phyloP scores from a whole-genome alignment of 1,140 invertebrate genomes.

The Spodoptera frugiperda region DNA sequence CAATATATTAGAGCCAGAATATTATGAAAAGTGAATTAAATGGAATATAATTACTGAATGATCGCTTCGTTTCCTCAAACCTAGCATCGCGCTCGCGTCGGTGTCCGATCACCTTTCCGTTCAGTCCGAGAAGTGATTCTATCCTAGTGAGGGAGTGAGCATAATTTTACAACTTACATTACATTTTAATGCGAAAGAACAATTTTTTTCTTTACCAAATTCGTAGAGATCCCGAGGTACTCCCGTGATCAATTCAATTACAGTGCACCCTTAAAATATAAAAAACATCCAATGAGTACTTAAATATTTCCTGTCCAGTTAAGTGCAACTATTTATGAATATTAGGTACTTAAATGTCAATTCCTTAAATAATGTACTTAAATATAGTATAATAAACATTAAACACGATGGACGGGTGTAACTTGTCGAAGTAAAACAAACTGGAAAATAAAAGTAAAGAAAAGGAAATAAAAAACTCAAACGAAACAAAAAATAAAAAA shows the following conservation, averaged over 20 bases:
- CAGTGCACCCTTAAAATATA: slow-evolving; percentile 78
- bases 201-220: slow-evolving; percentile 73
- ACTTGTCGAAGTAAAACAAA: slow-evolving; percentile 78
- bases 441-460: slow-evolving; percentile 62
- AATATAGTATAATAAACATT: slow-evolving; percentile 82
- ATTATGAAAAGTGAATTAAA: slow-evolving; percentile 50
- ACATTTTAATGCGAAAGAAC: slow-evolving; percentile 71
- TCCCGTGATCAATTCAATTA: slow-evolving; percentile 56
- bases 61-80: slow-evolving; percentile 36
- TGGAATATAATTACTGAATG: slow-evolving; percentile 45
- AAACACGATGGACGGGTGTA: slow-evolving; percentile 85
- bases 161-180: slow-evolving; percentile 68
- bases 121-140: slow-evolving; percentile 52
- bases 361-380: slow-evolving; percentile 83
- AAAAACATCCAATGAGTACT: slow-evolving; percentile 73
- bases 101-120: slow-evolving; percentile 9
- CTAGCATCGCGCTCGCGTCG: slow-evolving; percentile 5
- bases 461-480: slow-evolving; percentile 62
- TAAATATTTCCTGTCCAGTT: slow-evolving; percentile 71
- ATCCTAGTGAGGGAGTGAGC: slow-evolving; percentile 66
- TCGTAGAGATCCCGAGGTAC: slow-evolving; percentile 69
- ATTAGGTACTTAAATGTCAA: slow-evolving; percentile 73
- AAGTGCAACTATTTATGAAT: slow-evolving; percentile 75
- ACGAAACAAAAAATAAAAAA: slow-evolving; percentile 77
- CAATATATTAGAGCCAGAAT: slow-evolving; percentile 50